A percentile compares a stretch with the other conserved stretches of the same genome.
Conservation (phyloP, 2,797 vertebrate species). For the Acridotheres tristis region DNA sequence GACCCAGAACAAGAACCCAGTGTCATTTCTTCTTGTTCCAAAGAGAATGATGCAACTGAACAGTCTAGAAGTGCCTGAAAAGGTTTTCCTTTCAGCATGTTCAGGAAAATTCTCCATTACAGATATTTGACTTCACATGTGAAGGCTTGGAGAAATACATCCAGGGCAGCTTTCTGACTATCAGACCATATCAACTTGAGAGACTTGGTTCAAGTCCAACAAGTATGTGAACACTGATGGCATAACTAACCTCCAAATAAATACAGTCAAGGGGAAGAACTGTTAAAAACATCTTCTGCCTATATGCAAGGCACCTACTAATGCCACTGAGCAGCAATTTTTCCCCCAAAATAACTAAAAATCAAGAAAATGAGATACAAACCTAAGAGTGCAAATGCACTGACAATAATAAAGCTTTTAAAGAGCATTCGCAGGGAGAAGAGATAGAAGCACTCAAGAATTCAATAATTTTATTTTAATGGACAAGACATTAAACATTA, state of each 20-base stretch:
- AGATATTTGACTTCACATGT: background rate
- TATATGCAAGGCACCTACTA: background rate
- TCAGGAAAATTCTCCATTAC: background rate
- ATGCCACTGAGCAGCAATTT: background rate
- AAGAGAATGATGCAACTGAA: background rate
- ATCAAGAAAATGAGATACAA: conserved; percentile 17
- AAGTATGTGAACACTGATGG: background rate
- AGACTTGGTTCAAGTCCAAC: background rate
- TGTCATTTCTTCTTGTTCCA: background rate
- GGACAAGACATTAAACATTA: conserved; percentile 20
- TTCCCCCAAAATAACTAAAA: background rate
- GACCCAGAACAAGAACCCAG: background rate
- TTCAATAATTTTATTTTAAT: conserved; percentile 49
- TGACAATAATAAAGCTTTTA: background rate
- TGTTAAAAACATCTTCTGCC: background rate
- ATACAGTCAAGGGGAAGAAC: background rate
- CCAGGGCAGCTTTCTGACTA: background rate
- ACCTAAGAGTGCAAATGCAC: background rate
- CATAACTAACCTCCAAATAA: background rate
- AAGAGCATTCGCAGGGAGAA: conserved; percentile 8
- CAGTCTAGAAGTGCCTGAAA: background rate
- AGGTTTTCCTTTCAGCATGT: background rate
- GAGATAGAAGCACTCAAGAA: conserved; percentile 40
- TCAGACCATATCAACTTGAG: background rate
- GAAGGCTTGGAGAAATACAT: background rate